Percentiles rank a stretch among this genome's conserved stretches.
Conservation (phyloP, 2,113 vertebrate genomes). For the Grammomys dolichurus region DNA sequence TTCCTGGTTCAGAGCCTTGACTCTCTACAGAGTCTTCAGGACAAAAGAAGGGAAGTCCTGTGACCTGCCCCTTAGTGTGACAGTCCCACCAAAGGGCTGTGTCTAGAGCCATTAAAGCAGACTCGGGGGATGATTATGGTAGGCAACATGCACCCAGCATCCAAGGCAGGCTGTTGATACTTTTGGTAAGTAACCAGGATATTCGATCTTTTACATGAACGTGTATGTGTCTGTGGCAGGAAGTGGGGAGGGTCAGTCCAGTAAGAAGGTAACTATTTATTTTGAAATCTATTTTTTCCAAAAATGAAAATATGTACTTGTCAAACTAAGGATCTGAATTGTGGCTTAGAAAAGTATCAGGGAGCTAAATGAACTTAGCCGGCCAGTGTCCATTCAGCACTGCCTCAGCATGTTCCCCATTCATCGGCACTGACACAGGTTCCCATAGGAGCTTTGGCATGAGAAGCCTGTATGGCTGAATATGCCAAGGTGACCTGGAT, state of each 20-base stretch:
- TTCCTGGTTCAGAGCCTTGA: not conserved
- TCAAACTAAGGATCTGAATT: conserved; percentile 26
- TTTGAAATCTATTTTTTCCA: conserved; percentile 28
- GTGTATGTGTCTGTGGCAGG: not conserved
- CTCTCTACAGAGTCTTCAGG: not conserved
- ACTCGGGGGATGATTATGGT: not conserved
- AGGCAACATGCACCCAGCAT: not conserved
- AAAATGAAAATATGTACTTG: not conserved
- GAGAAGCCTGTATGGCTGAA: not conserved
- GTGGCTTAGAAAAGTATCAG: not conserved
- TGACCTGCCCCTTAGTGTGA: not conserved
- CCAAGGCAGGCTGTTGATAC: not conserved
- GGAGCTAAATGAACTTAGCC: not conserved
- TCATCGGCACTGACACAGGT: not conserved
- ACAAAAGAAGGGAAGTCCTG: not conserved
- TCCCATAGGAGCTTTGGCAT: not conserved
- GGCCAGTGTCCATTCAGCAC: not conserved
- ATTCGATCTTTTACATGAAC: not conserved
- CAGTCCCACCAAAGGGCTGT: accelerated
- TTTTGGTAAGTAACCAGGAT: not conserved
- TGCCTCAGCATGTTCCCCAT: not conserved
- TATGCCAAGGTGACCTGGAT: not conserved
- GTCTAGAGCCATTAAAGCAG: not conserved
- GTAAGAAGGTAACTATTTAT: conserved; percentile 42
- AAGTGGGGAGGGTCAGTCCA: not conserved